Evolutionary conservation across 2,113 vertebrate genomes (phyloP).

Genomic region (Rhinolophus sinicus): DNA sequence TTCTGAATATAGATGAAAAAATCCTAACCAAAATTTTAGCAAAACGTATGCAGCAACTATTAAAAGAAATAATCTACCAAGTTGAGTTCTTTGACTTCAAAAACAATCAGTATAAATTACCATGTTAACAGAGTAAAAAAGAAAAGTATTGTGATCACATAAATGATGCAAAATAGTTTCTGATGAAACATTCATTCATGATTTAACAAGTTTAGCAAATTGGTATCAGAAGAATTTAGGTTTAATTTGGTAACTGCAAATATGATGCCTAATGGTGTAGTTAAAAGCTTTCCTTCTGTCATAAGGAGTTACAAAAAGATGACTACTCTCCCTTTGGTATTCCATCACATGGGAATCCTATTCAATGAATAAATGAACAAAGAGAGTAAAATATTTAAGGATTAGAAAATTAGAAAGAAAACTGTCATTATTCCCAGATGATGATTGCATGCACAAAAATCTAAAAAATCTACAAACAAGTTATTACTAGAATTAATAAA

Average conservation of each 20-base stretch:
- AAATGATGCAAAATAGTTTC: neutral
- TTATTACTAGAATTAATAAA: neutral
- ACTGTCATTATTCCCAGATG: neutral
- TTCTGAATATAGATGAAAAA: neutral
- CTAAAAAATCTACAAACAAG: neutral
- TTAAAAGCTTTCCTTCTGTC: neutral
- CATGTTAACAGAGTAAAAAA: neutral
- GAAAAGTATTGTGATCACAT: neutral
- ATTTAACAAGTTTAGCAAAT: neutral
- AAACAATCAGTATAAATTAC: neutral
- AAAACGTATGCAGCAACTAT: neutral
- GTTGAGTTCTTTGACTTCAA: neutral
- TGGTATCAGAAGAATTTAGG: neutral
- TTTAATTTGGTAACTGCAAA: neutral
- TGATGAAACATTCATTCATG: neutral
- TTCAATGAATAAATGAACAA: neutral
- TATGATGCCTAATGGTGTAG: neutral
- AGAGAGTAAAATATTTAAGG: neutral
- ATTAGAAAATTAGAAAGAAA: neutral
- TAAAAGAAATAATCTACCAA: neutral
- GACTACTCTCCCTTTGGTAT: no score
- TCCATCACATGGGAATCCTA: neutral
- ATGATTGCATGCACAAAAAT: neutral
- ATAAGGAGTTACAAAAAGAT: neutral
- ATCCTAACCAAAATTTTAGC: neutral